Conservation (phyloP, 1,140 invertebrate genomes). For the Zeugodacus cucurbitae region DNA sequence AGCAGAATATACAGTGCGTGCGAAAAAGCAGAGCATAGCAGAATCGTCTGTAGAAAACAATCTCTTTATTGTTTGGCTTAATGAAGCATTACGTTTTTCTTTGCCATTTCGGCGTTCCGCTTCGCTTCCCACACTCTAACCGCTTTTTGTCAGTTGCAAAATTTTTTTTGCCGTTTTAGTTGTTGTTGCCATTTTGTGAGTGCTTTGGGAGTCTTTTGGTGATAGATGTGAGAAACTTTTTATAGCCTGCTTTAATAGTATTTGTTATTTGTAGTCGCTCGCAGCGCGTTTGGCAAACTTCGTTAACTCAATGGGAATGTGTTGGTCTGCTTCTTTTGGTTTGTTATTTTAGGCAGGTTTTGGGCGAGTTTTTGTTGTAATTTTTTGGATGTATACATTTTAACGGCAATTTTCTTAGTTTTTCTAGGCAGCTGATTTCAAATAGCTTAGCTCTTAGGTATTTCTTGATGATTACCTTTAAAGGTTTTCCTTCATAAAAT, state of each 20-base stretch:
- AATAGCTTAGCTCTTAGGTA: no score
- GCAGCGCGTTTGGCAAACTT: not conserved
- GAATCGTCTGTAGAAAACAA: not conserved
- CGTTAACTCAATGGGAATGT: not conserved
- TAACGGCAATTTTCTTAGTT: no score
- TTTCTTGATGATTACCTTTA: no score
- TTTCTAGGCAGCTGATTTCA: no score
- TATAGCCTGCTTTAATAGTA: not conserved
- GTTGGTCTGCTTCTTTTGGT: not conserved
- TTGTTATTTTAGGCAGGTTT: not conserved
- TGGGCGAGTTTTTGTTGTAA: not conserved
- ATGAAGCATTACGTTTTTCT: conserved; percentile 22
- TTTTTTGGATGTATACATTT: no score
- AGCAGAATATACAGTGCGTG: not conserved
- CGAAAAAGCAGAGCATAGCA: not conserved
- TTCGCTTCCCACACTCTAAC: not conserved
- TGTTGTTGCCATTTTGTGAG: not conserved
- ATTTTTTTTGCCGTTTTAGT: not conserved
- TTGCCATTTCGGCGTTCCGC: not conserved
- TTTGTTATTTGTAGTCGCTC: not conserved
- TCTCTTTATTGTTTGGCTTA: conserved; percentile 16
- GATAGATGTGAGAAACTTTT: not conserved
- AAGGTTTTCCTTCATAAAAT: no score
- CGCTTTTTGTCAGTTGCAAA: not conserved
- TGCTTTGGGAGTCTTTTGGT: conserved; percentile 8